Evolutionary conservation across 2,888 invertebrate species (phyloP), one percentile per base, ranked within the genome.

Genomic region (Pogonocherus hispidulus): DNA sequence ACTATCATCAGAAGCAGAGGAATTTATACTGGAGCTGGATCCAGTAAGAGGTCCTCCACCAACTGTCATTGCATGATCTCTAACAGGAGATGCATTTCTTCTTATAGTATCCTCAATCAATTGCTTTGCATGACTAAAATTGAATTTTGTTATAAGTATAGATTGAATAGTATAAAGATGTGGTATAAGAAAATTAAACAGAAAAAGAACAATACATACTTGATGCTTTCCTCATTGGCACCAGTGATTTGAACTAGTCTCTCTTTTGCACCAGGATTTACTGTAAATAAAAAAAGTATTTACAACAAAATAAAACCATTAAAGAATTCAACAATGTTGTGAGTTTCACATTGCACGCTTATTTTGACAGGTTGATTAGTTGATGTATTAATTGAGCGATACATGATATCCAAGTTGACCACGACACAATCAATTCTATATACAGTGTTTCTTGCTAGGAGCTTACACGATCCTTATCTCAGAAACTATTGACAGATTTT

Each of bases 161-260:
- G 5, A 32, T 6, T 32, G 9, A 32, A 32, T 32, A 32, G 9
- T 32, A 32, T n/a, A n/a, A n/a, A n/a, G n/a, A n/a, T n/a, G n/a
- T 32, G 32, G 32, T 9, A 32, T 32, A 32, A 32, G n/a, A n/a
- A n/a, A n/a, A n/a, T n/a, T n/a, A n/a, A n/a, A n/a, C n/a, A n/a
- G n/a, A n/a, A n/a, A n/a, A n/a, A n/a, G n/a, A n/a, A n/a, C n/a
- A n/a, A 64, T 67, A 89, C 91, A 90, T 86, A 96, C 96, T 92
- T 93, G 71, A 98, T 97, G 86, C 95, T 94, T 83, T 97, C 96
- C 87, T 96, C 96, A 79, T 92, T 94, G 23, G 96, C 94, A 70
- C 97, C 97, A 71, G 97, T 97, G 80, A 98, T 97, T 87, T 97
- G 97, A 80, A 98, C 95, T 79, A 97, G 91, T 81, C 98, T 91